Evolutionary conservation across 1,140 invertebrate species (phyloP).

Genomic region (Hermetia illucens): DNA sequence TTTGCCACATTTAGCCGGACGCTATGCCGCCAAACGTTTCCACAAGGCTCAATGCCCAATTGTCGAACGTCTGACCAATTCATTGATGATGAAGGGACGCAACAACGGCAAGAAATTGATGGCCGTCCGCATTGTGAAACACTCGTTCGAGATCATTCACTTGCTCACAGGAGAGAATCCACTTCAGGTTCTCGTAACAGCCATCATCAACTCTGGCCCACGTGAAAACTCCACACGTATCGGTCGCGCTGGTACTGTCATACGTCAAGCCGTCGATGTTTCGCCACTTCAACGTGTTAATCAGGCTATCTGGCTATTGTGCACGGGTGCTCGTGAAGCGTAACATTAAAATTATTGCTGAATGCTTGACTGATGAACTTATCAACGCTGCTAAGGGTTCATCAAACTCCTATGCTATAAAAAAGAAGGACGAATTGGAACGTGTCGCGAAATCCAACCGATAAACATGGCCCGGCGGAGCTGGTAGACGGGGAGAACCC

Average conservation of each 20-base stretch:
- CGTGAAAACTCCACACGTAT: constrained; percentile 98
- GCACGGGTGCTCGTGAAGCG: constrained; percentile 95
- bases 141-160: constrained; percentile 97
- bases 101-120: constrained; percentile 98
- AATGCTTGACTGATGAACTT: constrained; percentile 95
- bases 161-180: constrained; percentile 84
- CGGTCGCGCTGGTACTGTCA: constrained; percentile 93
- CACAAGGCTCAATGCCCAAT: constrained; percentile 96
- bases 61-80: constrained; percentile 92
- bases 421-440: constrained; percentile 98
- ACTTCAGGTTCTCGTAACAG: constrained; percentile 81
- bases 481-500: too few species aligned
- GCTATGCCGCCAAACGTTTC: constrained; percentile 92
- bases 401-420: constrained; percentile 96
- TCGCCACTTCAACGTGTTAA: constrained; percentile 92
- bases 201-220: constrained; percentile 95
- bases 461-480: too few species aligned
- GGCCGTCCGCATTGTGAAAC: constrained; percentile 94
- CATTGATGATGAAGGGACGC: constrained; percentile 96
- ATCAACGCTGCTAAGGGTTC: constrained; percentile 98
- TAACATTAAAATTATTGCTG: constrained; percentile 97
- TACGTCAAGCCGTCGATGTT: constrained; percentile 95
- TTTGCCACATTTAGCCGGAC: constrained; percentile 87
- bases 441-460: constrained; percentile 98
- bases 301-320: constrained; percentile 86